Evolutionary conservation across 2,113 vertebrate genomes (phyloP), one percentile per base, ranked within the genome.

Genomic region (Epinephelus cyanopodus): DNA sequence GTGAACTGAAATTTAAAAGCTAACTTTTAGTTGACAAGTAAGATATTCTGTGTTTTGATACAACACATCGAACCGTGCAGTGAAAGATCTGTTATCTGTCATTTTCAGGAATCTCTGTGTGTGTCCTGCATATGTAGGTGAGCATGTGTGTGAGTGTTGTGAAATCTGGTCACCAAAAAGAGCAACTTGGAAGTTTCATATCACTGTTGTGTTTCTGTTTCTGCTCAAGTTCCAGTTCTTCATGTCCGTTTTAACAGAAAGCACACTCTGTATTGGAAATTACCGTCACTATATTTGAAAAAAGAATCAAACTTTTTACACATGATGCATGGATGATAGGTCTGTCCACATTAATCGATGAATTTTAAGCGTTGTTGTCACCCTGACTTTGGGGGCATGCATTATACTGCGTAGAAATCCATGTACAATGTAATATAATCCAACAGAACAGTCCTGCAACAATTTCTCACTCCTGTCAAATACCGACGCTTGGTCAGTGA

Each of bases 131-230:
- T 9, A 8, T 45, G 21, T 12, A 5, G 7, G 1, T 23, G 3
- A 11, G 18, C 17, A 1, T 33, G 25, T 18, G 1, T 63, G 19
- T 47, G 25, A 67, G 3, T 66, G 18, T 78, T 72, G 63, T 13
- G 2, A 68, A 81, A 72, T 48, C 2, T 17, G 9, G 60, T 0
- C 52, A 68, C 53, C 48, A 3, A 48, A 58, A 68, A 19, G 6
- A 2, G 6, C 9, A 23, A 79, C 77, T 82, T 84, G 48, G 62
- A 27, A 73, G 77, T 72, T 77, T 63, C 74, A 82, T 13, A 47
- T 84, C 68, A 70, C 19, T 57, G 25, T 79, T 77, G 1, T 45
- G 12, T 67, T 42, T 42, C n/a, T 57, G 54, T 77, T 79, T 52
- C 52, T 39, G 11, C 60, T 61, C 3, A 17, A 42, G 64, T 81